phyloP scores from a whole-genome alignment of 2,797 vertebrate species.

The Periophthalmus magnuspinnatus region DNA sequence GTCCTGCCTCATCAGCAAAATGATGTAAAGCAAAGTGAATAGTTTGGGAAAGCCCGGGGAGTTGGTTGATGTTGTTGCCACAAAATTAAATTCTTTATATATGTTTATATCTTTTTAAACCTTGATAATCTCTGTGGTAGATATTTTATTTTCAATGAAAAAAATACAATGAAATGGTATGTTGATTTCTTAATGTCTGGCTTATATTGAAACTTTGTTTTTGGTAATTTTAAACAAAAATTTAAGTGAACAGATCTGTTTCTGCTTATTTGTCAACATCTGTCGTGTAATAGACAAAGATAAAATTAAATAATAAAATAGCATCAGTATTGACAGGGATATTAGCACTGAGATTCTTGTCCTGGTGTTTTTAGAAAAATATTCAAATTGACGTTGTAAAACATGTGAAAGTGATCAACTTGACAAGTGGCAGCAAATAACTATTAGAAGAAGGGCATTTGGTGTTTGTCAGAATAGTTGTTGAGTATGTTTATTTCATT shows the following conservation, averaged over 20 bases:
- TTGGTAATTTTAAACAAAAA: not conserved
- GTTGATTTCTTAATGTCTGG: not conserved
- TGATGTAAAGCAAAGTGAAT: not conserved
- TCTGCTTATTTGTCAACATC: not conserved
- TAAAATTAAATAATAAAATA: not conserved
- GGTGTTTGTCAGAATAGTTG: slow-evolving; percentile 9
- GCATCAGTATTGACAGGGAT: not conserved
- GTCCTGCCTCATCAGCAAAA: not conserved
- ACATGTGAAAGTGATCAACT: slow-evolving; percentile 2
- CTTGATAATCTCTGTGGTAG: not conserved
- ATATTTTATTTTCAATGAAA: not conserved
- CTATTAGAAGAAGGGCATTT: slow-evolving; percentile 7
- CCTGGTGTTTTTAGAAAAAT: slow-evolving; percentile 11
- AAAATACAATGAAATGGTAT: not conserved
- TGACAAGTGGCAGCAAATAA: not conserved
- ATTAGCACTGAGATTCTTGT: slow-evolving; percentile 3
- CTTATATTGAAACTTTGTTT: not conserved
- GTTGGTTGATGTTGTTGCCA: not conserved
- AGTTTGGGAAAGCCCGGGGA: not conserved
- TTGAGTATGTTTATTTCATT: slow-evolving; percentile 1
- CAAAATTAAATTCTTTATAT: not conserved
- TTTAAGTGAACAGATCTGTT: not conserved
- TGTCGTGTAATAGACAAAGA: not conserved
- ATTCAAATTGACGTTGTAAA: slow-evolving; percentile 1
- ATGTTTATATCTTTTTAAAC: not conserved